A percentile compares a stretch with the other conserved stretches of the same genome.
Evolutionary conservation across 2,797 vertebrate genomes (phyloP).

Genomic region (Platyrinchus mystaceus): DNA sequence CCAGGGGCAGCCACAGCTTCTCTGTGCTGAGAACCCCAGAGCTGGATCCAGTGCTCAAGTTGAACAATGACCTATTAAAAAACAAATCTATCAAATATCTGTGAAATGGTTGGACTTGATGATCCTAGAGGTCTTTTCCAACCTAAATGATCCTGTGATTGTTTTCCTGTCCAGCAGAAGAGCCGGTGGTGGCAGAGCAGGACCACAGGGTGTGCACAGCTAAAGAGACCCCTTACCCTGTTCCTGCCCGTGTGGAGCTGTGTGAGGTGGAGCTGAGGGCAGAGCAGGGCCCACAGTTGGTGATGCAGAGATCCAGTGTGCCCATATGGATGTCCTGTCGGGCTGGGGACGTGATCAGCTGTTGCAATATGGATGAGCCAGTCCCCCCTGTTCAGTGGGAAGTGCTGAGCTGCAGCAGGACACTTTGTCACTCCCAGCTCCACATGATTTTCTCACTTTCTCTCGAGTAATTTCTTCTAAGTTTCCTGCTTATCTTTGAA

Average conservation of each 20-base stretch:
- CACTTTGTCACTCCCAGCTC: neutral
- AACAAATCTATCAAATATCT: neutral
- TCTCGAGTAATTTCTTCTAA: neutral
- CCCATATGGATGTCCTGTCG: neutral
- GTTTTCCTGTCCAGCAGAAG: neutral
- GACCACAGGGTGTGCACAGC: rapidly evolving
- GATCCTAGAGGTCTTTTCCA: neutral
- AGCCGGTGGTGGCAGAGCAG: rapidly evolving
- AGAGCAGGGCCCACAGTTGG: neutral
- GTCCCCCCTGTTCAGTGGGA: neutral
- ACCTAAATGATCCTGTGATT: rapidly evolving
- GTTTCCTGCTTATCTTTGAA: constrained; percentile 23
- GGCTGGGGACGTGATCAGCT: neutral
- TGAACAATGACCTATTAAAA: neutral
- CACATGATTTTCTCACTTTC: neutral
- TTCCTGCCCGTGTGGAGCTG: neutral
- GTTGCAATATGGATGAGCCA: neutral
- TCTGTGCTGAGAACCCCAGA: neutral
- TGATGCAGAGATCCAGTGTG: neutral
- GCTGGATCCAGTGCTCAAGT: neutral
- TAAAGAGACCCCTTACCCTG: rapidly evolving
- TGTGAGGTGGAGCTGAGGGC: neutral
- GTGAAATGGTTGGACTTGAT: neutral
- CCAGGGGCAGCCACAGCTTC: neutral
- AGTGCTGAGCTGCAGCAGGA: constrained; percentile 48